A percentile compares a stretch with the other conserved stretches of the same genome.
Evolutionary conservation across 2,113 vertebrate genomes (phyloP).

Genomic region (Epinephelus cyanopodus): DNA sequence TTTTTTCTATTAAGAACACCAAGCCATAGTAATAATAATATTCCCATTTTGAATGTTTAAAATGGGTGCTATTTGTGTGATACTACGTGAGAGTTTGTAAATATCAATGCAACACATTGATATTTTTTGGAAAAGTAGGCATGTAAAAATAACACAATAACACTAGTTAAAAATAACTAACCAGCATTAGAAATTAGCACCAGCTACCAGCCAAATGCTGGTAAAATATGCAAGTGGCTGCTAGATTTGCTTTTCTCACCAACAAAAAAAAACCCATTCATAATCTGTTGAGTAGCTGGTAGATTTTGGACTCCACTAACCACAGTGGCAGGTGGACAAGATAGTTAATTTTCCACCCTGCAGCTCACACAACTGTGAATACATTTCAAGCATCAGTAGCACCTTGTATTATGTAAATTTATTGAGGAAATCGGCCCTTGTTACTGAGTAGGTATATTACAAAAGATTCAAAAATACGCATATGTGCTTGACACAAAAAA

Average conservation of each 20-base stretch:
- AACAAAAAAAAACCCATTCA: no score
- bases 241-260: no score
- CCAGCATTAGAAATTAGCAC: no score
- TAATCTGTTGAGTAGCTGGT: no score
- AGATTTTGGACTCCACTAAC: no score
- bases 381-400: not conserved
- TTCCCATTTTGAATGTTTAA: not conserved
- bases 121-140: not conserved
- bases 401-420: constrained; percentile 54
- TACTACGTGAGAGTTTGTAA: no score
- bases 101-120: not conserved
- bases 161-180: no score
- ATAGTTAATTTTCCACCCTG: not conserved
- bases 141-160: no score
- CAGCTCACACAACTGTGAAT: not conserved
- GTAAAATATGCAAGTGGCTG: no score
- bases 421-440: constrained; percentile 56
- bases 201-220: no score
- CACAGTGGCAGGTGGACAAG: no score
- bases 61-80: not conserved
- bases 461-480: constrained; percentile 56
- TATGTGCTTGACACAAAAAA: constrained; percentile 36
- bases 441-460: constrained; percentile 43
- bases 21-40: not conserved
- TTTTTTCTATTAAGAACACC: not conserved